A percentile compares a stretch with the other conserved stretches of the same genome.
phyloP scores from a whole-genome alignment of 2,888 invertebrate species.

The Rhogogaster chlorosoma region DNA sequence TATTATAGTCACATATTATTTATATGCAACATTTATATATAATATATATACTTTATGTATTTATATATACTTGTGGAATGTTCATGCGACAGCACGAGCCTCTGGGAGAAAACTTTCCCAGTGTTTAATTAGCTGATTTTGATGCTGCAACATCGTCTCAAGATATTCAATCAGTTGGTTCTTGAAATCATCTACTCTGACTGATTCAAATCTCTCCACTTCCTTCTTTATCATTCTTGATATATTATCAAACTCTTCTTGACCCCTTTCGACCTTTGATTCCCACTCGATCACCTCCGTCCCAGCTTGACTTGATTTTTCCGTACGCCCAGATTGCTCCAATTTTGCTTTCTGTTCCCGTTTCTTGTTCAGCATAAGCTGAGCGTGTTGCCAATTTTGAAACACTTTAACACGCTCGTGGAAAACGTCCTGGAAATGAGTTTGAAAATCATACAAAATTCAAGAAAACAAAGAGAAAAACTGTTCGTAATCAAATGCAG shows the following conservation, averaged over 20 bases:
- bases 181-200: conserved; percentile 94
- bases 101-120: conserved; percentile 99
- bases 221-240: conserved; percentile 97
- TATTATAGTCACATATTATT: conserved; percentile 35
- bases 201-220: conserved; percentile 94
- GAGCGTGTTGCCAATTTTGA: conserved; percentile 98
- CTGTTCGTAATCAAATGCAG: neutral
- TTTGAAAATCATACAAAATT: conserved; percentile 37
- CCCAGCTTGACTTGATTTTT: conserved; percentile 93
- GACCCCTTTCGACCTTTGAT: conserved; percentile 96
- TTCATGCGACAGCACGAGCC: conserved; percentile 94
- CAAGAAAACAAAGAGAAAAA: neutral
- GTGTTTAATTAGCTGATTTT: conserved; percentile 94
- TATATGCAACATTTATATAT: conserved; percentile 32
- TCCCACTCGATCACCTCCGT: conserved; percentile 99
- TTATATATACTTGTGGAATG: conserved; percentile 40
- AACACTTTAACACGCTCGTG: conserved; percentile 90
- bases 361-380: conserved; percentile 95
- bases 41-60: conserved; percentile 36
- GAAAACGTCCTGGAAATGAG: conserved; percentile 82
- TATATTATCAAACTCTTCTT: conserved; percentile 97
- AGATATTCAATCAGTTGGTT: conserved; percentile 93
- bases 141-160: conserved; percentile 96
- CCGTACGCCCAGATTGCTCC: conserved; percentile 93
- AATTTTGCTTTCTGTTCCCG: conserved; percentile 96